Percentiles rank a stretch among this genome's conserved stretches.
Evolutionary conservation across 2,113 vertebrate species (phyloP).

Genomic region (Phocoena sinus): DNA sequence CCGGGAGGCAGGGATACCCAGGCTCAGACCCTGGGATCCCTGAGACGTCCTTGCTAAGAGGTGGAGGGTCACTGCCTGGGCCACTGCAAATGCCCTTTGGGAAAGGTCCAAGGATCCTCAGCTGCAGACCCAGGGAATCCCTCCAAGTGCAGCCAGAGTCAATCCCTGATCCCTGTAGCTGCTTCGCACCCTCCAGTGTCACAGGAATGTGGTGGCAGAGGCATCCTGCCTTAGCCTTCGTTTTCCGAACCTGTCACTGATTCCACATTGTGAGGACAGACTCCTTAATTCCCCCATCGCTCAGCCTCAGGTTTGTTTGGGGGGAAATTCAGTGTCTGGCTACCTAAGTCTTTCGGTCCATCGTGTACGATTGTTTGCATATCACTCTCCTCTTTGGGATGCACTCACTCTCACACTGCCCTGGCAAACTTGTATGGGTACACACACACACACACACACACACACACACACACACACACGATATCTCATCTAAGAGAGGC

Average conservation of each 20-base stretch:
- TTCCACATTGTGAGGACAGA: not conserved
- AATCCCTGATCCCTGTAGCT: not conserved
- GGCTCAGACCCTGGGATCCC: not conserved
- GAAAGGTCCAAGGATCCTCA: not conserved
- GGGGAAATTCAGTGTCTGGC: not conserved
- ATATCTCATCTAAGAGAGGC: not conserved
- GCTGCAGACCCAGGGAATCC: not conserved
- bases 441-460: not conserved
- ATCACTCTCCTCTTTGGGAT: not conserved
- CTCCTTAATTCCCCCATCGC: not conserved
- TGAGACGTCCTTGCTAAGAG: not conserved
- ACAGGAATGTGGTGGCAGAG: not conserved
- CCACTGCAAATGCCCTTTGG: not conserved
- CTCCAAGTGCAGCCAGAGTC: not conserved
- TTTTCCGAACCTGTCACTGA: not conserved
- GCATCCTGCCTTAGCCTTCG: not conserved
- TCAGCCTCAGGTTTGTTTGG: slow-evolving; percentile 27
- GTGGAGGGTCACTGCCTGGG: not conserved
- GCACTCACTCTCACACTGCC: not conserved
- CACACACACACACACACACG: too few species aligned
- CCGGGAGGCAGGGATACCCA: not conserved
- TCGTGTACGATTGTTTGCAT: not conserved
- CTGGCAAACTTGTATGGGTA: not conserved
- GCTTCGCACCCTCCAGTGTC: not conserved
- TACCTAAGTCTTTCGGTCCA: not conserved